Evolutionary conservation across 2,888 invertebrate genomes (phyloP).

Genomic region (Gymnoscelis rufifasciata): DNA sequence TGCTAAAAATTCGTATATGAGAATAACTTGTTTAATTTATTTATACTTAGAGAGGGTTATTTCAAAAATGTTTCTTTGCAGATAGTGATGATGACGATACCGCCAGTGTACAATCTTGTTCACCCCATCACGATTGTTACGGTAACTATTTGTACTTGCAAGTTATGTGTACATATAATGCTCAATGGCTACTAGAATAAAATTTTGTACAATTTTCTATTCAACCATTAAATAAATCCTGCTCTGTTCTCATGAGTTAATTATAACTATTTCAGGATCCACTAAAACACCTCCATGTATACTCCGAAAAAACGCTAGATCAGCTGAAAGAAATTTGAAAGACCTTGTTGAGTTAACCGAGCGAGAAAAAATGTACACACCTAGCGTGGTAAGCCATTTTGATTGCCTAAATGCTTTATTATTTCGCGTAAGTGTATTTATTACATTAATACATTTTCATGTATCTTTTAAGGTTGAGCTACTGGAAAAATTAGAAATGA

Average conservation of each 20-base stretch:
- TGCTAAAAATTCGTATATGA: no score
- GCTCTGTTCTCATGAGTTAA: no score
- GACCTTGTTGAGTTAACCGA: constrained; percentile 79
- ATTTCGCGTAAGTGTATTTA: no score
- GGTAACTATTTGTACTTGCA: constrained; percentile 54
- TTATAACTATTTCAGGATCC: constrained; percentile 34
- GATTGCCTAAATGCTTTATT: no score
- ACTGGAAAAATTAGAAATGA: constrained; percentile 62
- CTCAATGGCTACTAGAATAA: no score
- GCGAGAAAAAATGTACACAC: constrained; percentile 77
- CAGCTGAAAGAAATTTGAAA: constrained; percentile 72
- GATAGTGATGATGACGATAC: constrained; percentile 62
- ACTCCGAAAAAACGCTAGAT: constrained; percentile 61
- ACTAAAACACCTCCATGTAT: constrained; percentile 70
- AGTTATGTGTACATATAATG: no score
- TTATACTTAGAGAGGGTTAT: not conserved
- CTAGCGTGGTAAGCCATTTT: constrained; percentile 64
- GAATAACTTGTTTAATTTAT: not conserved
- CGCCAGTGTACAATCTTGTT: constrained; percentile 44
- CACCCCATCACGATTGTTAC: constrained; percentile 65
- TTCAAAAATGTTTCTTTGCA: constrained; percentile 36
- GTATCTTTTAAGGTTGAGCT: constrained; percentile 52
- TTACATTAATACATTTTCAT: no score
- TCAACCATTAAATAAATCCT: no score
- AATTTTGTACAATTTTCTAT: no score